These are phyloP conservation scores for Paraescarpia echinospica DNA, from an alignment of 1,140 invertebrate genomes.

Conservation along the genomic window DNA sequence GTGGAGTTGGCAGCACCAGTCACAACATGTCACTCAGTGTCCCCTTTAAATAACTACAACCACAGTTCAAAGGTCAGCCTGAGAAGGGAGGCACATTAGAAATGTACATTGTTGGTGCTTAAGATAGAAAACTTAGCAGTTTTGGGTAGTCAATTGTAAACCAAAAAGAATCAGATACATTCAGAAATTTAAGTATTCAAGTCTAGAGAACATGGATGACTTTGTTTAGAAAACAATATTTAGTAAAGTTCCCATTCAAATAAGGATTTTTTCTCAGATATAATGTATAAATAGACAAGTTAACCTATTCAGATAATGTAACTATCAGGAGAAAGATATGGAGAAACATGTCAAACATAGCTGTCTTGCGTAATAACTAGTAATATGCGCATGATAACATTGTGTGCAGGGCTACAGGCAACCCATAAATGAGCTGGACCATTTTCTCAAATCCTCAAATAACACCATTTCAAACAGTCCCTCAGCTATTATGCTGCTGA, in stretches of 20 bases:
- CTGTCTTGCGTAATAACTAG: too few relatives aligned
- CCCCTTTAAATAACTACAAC: background rate
- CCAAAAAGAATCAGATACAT: too few relatives aligned
- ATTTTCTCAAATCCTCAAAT: too few relatives aligned
- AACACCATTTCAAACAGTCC: too few relatives aligned
- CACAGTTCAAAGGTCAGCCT: background rate
- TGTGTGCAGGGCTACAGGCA: too few relatives aligned
- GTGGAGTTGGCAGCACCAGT: background rate
- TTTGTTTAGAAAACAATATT: background rate
- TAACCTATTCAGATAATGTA: background rate
- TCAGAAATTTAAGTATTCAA: background rate
- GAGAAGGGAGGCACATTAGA: background rate
- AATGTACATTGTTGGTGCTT: too few relatives aligned
- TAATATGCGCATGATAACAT: too few relatives aligned
- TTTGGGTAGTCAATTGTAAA: too few relatives aligned
- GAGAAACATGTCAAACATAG: too few relatives aligned
- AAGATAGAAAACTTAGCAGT: too few relatives aligned
- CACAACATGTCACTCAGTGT: background rate
- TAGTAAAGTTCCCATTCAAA: background rate
- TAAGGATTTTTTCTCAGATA: background rate
- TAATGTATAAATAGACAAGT: background rate
- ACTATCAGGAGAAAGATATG: too few relatives aligned
- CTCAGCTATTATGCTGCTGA: background rate
- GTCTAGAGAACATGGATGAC: background rate
- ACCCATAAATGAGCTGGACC: too few relatives aligned